Evolutionary conservation across 2,113 vertebrate genomes (phyloP).

Genomic region (Cisticola juncidis): DNA sequence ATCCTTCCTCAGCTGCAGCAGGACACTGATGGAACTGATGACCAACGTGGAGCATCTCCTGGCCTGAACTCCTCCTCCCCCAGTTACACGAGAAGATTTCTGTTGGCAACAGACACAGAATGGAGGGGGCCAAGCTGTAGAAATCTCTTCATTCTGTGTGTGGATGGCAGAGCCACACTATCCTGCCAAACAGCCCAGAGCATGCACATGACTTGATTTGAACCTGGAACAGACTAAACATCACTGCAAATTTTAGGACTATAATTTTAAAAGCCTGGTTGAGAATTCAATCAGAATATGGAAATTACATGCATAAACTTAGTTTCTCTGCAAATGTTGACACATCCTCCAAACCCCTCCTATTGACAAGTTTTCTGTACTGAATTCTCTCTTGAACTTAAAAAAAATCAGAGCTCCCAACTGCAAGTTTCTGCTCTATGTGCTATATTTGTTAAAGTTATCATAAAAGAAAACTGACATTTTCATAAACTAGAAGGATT

Average conservation of each 20-base stretch:
- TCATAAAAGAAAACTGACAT: background rate
- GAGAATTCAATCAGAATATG: conserved; percentile 4
- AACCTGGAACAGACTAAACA: background rate
- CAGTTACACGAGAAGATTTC: background rate
- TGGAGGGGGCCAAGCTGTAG: background rate
- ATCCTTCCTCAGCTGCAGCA: background rate
- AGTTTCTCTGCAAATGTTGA: background rate
- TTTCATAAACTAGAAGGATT: background rate
- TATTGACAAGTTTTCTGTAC: background rate
- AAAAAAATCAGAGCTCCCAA: conserved; percentile 1
- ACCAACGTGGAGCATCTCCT: background rate
- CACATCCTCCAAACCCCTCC: background rate
- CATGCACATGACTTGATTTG: background rate
- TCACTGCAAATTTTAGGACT: background rate
- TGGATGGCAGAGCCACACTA: accelerated
- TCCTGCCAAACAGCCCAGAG: background rate
- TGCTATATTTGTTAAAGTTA: background rate
- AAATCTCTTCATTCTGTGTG: background rate
- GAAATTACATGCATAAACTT: background rate
- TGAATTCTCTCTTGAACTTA: background rate
- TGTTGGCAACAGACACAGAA: background rate
- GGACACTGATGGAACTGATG: background rate
- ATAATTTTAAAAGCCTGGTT: background rate
- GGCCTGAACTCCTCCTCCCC: background rate
- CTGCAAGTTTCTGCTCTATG: background rate